Evolutionary conservation across 2,113 vertebrate species (phyloP).

Genomic region (Laticauda colubrina): DNA sequence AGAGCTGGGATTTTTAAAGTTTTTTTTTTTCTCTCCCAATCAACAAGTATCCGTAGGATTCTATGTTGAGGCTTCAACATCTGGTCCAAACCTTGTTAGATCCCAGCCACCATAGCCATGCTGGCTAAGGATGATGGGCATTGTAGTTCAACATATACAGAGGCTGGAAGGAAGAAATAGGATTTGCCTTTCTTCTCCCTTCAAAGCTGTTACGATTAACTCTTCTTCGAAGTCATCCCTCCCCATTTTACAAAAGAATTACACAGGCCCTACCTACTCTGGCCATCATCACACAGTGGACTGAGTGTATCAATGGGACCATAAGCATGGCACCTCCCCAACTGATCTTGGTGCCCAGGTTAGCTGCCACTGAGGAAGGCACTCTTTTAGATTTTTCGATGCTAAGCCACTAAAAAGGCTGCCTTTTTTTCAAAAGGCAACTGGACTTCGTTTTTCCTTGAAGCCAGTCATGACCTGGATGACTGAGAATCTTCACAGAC

Average conservation of each 20-base stretch:
- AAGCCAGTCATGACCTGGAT: not conserved
- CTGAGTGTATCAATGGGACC: not conserved
- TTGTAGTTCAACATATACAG: not conserved
- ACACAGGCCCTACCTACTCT: not conserved
- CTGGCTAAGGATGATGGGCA: not conserved
- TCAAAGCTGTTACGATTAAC: not conserved
- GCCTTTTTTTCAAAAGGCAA: too few species aligned
- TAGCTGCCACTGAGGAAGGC: not conserved
- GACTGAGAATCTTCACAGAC: not conserved
- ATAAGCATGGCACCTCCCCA: not conserved
- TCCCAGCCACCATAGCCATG: not conserved
- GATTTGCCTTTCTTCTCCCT: not conserved
- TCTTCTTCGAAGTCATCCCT: not conserved
- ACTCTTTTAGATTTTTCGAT: not conserved
- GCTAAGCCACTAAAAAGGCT: not conserved
- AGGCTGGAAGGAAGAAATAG: not conserved
- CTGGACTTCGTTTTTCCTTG: not conserved
- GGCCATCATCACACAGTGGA: not conserved
- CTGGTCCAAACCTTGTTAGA: not conserved
- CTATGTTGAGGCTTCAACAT: not conserved
- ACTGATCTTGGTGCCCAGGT: not conserved
- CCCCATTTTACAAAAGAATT: not conserved
- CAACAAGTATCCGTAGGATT: not conserved
- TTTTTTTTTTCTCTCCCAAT: not conserved
- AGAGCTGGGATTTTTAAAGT: not conserved